Conservation (phyloP, 2,888 invertebrate species). For the Junonia oenone region DNA sequence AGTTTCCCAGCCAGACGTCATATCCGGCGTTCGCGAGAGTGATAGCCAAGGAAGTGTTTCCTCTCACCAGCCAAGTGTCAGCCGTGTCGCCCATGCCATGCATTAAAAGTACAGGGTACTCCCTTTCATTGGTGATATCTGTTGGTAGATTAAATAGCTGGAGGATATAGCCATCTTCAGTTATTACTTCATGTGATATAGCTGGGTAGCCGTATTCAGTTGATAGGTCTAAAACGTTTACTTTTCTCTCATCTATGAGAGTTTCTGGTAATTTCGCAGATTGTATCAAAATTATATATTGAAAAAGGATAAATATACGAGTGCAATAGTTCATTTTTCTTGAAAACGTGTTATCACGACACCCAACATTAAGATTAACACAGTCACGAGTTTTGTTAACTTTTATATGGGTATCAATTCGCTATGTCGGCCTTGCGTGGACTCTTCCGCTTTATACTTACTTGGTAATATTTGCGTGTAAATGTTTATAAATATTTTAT, state of each 20-base stretch:
- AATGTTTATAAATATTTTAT: not conserved
- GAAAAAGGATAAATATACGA: not conserved
- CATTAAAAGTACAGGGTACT: slow-evolving; percentile 39
- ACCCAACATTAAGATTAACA: not conserved
- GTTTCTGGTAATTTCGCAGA: not conserved
- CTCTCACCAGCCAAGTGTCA: slow-evolving; percentile 43
- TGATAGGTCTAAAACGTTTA: slow-evolving; percentile 55
- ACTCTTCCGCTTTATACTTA: not conserved
- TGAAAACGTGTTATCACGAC: not conserved
- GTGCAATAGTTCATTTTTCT: not conserved
- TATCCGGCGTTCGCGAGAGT: slow-evolving; percentile 66
- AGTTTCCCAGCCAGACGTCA: slow-evolving; percentile 60
- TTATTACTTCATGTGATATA: slow-evolving; percentile 40
- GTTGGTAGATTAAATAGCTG: slow-evolving; percentile 46
- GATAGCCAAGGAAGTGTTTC: slow-evolving; percentile 40
- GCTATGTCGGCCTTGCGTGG: not conserved
- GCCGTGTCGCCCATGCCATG: slow-evolving; percentile 45
- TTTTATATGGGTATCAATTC: not conserved
- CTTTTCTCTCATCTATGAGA: slow-evolving; percentile 34
- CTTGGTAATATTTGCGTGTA: not conserved
- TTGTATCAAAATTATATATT: not conserved
- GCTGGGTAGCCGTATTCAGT: slow-evolving; percentile 47
- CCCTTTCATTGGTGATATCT: slow-evolving; percentile 37
- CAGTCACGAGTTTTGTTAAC: not conserved
- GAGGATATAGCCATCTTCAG: slow-evolving; percentile 57